These are phyloP conservation scores for Malurus alboscapulatus DNA, from an alignment of 2,113 vertebrate species.

Conservation along the genomic window DNA sequence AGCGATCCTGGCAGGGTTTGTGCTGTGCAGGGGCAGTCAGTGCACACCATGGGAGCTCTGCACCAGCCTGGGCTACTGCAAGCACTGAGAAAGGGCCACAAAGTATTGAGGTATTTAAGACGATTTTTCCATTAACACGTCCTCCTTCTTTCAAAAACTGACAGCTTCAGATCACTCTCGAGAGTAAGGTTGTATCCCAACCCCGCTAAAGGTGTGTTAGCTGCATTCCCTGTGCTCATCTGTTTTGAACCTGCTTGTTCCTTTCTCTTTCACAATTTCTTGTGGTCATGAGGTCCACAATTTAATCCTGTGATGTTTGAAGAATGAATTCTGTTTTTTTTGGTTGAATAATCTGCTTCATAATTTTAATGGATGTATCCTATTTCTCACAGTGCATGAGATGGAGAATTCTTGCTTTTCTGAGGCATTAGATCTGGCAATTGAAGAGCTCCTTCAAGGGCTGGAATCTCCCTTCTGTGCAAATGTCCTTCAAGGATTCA, in stretches of 20 bases:
- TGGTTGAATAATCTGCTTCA: background rate
- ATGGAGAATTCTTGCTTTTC: background rate
- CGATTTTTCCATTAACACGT: background rate
- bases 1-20: background rate
- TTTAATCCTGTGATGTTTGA: background rate
- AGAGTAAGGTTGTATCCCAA: background rate
- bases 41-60: background rate
- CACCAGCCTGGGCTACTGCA: background rate
- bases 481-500: background rate
- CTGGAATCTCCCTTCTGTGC: background rate
- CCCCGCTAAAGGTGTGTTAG: background rate
- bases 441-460: background rate
- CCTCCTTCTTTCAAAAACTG: background rate
- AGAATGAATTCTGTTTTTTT: background rate
- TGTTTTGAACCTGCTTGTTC: background rate
- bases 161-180: background rate
- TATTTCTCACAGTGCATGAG: background rate
- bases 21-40: background rate
- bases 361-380: background rate
- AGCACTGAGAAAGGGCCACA: background rate
- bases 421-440: background rate
- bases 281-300: background rate
- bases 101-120: background rate
- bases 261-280: background rate
- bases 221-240: background rate